Evolutionary conservation across 2,113 vertebrate species (phyloP), one percentile per base, ranked within the genome.

Genomic region (Labeo rohita): DNA sequence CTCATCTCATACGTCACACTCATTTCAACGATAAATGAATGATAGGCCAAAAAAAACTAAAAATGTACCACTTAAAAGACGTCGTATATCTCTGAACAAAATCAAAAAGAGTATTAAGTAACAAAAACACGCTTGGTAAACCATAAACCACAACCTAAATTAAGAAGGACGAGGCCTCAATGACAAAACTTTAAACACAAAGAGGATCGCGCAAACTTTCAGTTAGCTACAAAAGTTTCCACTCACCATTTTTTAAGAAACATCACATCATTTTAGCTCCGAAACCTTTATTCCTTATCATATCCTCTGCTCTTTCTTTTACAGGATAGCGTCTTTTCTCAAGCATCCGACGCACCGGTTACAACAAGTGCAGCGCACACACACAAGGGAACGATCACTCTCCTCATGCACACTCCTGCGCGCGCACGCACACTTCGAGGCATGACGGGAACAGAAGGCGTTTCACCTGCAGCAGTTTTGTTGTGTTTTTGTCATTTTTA

Each of bases 361-460:
- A 84, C 81, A 70, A 83, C 80, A 84, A 84, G 82, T 84, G 82
- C 82, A 59, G 28, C 5, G 12, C 45, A 13, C 56, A 52, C 39
- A 16, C 11, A 36, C 54, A 39, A 1, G 39, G 11, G 11, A 15
- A 16, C 0, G 45, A 34, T 52, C 21, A 1, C 6, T 45, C 39
- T 21, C 16, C 12, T 0, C 2, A n/a, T 50, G 15, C 77, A 43
- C 54, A 1, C 50, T 6, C 52, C 16, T 28, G 50, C 49, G 4
- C 74, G 8, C 47, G 16, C 75, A 3, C 75, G 6, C 74, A 15
- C 11, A 50, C 74, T 12, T 39, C 50, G 56, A 45, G 36, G 54
- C 36, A 80, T 63, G 18, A 45, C 39, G 77, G 77, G 54, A 80
- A 63, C 54, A 61, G n/a, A 79, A 80, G 77, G 34, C 28, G 18